phyloP scores from a whole-genome alignment of 2,888 invertebrate species.

The Petrophora chlorosata region DNA sequence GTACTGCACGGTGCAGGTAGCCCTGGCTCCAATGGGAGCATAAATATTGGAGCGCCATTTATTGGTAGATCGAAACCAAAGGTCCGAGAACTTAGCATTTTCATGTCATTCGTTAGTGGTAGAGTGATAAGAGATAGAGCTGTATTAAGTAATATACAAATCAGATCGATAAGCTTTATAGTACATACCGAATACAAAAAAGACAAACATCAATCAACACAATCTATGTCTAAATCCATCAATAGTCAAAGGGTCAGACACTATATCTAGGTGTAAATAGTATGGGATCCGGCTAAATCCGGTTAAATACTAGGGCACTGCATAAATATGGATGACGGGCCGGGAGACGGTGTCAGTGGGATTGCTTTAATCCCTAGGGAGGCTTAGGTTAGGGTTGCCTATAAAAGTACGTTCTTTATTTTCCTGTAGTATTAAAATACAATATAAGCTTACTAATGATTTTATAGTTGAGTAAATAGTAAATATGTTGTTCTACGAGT shows the following conservation, averaged over 20 bases:
- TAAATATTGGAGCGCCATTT: slow-evolving; percentile 26
- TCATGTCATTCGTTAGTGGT: no score
- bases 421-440: no score
- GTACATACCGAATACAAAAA: no score
- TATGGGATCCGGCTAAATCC: slow-evolving; percentile 35
- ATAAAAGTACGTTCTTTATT: slow-evolving; percentile 5
- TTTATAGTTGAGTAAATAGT: no score
- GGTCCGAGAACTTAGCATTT: no score
- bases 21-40: slow-evolving; percentile 19
- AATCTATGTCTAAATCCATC: not conserved
- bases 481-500: no score
- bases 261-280: slow-evolving; percentile 16
- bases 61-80: slow-evolving; percentile 9
- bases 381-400: slow-evolving; percentile 29
- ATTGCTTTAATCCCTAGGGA: slow-evolving; percentile 45
- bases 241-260: slow-evolving; percentile 13
- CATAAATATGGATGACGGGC: slow-evolving; percentile 52
- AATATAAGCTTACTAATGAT: no score
- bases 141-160: no score
- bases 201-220: no score
- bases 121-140: no score
- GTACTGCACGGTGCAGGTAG: slow-evolving; percentile 23
- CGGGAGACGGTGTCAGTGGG: slow-evolving; percentile 46
- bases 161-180: no score
- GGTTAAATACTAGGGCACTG: slow-evolving; percentile 42